A percentile compares a stretch with the other conserved stretches of the same genome.
Evolutionary conservation across 2,797 vertebrate species (phyloP).

Genomic region (Clarias pachynema): DNA sequence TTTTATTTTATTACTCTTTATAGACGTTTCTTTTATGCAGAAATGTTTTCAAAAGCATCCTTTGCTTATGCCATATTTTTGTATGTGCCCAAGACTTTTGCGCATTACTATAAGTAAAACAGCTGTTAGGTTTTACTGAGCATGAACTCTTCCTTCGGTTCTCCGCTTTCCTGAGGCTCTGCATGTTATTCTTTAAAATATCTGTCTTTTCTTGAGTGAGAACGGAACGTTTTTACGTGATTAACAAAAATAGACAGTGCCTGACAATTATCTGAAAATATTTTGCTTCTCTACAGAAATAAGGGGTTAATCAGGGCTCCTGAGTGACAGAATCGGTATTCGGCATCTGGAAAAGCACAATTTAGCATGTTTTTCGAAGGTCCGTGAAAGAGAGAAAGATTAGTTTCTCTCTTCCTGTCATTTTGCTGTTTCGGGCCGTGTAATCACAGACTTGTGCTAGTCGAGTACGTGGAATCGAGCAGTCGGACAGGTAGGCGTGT

Average conservation of each 20-base stretch:
- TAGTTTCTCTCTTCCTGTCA: slow-evolving; percentile 13
- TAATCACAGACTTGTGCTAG: neutral
- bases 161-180: slow-evolving; percentile 14
- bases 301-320: neutral
- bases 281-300: neutral
- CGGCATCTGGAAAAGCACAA: neutral
- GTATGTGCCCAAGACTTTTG: too few species aligned
- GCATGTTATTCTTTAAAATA: slow-evolving; percentile 26
- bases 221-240: neutral
- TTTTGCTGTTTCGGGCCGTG: neutral
- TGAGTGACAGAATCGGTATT: slow-evolving; percentile 1
- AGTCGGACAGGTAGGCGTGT: neutral
- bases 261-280: neutral
- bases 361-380: neutral
- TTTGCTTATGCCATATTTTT: too few species aligned
- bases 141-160: slow-evolving; percentile 19
- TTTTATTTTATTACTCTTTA: too few species aligned
- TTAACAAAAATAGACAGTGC: slow-evolving; percentile 2
- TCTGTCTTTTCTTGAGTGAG: slow-evolving; percentile 5
- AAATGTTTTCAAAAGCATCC: too few species aligned
- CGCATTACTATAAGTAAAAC: too few species aligned
- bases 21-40: too few species aligned
- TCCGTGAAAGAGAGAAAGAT: neutral
- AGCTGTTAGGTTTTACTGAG: too few species aligned
- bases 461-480: neutral